Evolutionary conservation across 2,888 invertebrate species (phyloP).

Genomic region (Rhagophthalmus giganteus): DNA sequence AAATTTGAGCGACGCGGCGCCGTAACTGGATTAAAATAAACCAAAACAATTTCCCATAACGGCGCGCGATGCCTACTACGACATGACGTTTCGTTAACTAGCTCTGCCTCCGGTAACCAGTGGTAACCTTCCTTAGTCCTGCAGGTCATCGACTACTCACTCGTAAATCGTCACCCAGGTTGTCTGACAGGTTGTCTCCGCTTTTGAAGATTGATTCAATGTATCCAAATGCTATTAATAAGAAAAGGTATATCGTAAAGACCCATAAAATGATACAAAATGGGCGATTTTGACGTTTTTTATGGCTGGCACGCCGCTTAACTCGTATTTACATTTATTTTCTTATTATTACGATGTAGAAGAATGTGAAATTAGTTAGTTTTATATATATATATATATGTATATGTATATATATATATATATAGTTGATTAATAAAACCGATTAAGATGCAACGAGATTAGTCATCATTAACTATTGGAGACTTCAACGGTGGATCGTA

Average conservation of each 20-base stretch:
- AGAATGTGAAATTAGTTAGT: too few relatives aligned
- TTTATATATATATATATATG: too few relatives aligned
- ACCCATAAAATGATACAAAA: conserved; percentile 35
- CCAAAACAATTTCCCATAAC: conserved; percentile 4
- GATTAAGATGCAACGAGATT: too few relatives aligned
- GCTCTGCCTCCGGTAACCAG: conserved; percentile 19
- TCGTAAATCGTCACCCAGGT: conserved; percentile 39
- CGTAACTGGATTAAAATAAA: too few relatives aligned
- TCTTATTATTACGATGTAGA: too few relatives aligned
- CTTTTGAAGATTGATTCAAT: conserved; percentile 39
- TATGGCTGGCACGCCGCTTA: conserved; percentile 35
- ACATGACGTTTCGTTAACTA: conserved; percentile 14
- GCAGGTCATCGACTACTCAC: conserved; percentile 36
- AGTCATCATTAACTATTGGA: too few relatives aligned
- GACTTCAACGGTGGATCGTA: too few relatives aligned
- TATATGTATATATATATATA: too few relatives aligned
- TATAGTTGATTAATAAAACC: too few relatives aligned
- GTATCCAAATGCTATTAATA: conserved; percentile 39
- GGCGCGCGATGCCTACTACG: too few relatives aligned
- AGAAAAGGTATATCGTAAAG: conserved; percentile 37
- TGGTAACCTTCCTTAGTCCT: conserved; percentile 29
- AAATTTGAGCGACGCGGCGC: too few relatives aligned
- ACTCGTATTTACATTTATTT: conserved; percentile 29
- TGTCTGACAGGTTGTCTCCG: conserved; percentile 36
- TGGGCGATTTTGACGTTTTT: conserved; percentile 35